These are phyloP conservation scores for Eupristina koningsbergeri DNA, from an alignment of 1,140 invertebrate genomes.

Conservation along the genomic window DNA sequence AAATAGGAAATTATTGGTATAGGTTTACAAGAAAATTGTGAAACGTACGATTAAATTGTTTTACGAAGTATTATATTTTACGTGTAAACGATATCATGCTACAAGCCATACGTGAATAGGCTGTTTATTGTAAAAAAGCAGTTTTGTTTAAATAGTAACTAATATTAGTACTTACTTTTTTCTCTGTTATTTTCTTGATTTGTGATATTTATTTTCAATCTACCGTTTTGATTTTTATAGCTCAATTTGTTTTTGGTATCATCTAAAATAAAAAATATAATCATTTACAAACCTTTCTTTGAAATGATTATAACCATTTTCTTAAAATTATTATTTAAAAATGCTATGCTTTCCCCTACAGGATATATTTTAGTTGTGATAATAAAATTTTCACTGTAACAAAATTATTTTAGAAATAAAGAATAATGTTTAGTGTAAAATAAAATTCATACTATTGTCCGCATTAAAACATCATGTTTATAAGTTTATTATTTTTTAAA, in stretches of 20 bases:
- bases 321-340: too few species aligned
- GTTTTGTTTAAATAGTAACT: not conserved
- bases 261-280: conserved; percentile 61
- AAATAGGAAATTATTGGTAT: not conserved
- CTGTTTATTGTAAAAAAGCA: conserved; percentile 29
- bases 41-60: conserved; percentile 11
- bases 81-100: conserved; percentile 17
- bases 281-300: too few species aligned
- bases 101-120: conserved; percentile 9
- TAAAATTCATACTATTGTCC: too few species aligned
- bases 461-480: too few species aligned
- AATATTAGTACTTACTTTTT: conserved; percentile 59
- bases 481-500: too few species aligned
- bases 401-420: too few species aligned
- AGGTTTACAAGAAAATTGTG: not conserved
- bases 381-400: too few species aligned
- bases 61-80: not conserved
- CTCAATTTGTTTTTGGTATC: conserved; percentile 59
- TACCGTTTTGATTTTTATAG: conserved; percentile 63
- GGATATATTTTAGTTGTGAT: too few species aligned
- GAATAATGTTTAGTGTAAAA: too few species aligned
- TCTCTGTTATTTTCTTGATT: conserved; percentile 48
- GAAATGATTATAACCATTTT: too few species aligned
- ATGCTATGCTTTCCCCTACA: too few species aligned
- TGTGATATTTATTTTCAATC: conserved; percentile 55